Conservation (phyloP, 2,888 invertebrate genomes). For the Trypoxylon attenuatum region DNA sequence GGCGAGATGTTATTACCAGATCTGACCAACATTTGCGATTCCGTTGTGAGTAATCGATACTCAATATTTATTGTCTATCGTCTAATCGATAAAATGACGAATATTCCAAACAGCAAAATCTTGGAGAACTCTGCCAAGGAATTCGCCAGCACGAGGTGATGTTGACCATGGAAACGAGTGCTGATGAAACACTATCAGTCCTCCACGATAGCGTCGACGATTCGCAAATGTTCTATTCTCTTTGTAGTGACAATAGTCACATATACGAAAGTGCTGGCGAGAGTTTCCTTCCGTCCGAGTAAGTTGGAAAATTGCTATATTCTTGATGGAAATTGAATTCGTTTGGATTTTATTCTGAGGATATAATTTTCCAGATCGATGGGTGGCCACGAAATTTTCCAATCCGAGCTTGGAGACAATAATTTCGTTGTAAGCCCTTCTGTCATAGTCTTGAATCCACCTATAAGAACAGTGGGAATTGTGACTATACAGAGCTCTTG, state of each 20-base stretch:
- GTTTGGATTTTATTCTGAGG: not conserved
- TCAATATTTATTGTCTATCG: not conserved
- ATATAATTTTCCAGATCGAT: conserved; percentile 26
- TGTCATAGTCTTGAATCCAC: conserved; percentile 52
- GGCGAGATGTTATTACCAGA: conserved; percentile 64
- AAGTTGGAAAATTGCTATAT: conserved; percentile 27
- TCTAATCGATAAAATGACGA: not conserved
- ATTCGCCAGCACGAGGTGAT: conserved; percentile 68
- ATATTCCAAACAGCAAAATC: conserved; percentile 58
- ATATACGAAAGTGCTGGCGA: conserved; percentile 61
- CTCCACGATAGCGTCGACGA: conserved; percentile 69
- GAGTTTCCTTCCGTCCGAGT: conserved; percentile 65
- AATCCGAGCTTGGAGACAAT: conserved; percentile 22
- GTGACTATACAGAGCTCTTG: conserved; percentile 55
- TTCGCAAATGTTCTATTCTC: conserved; percentile 69
- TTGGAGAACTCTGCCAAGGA: conserved; percentile 67
- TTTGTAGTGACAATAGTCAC: conserved; percentile 65
- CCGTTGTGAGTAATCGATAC: conserved; percentile 58
- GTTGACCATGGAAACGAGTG: conserved; percentile 66
- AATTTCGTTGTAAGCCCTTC: conserved; percentile 55
- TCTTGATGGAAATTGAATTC: not conserved
- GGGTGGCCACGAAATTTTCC: conserved; percentile 1
- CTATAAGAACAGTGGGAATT: conserved; percentile 51
- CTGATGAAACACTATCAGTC: conserved; percentile 68
- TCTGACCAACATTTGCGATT: conserved; percentile 65